A percentile compares a stretch with the other conserved stretches of the same genome.
phyloP scores from a whole-genome alignment of 2,113 vertebrate genomes.

The Thamnaconus septentrionalis region DNA sequence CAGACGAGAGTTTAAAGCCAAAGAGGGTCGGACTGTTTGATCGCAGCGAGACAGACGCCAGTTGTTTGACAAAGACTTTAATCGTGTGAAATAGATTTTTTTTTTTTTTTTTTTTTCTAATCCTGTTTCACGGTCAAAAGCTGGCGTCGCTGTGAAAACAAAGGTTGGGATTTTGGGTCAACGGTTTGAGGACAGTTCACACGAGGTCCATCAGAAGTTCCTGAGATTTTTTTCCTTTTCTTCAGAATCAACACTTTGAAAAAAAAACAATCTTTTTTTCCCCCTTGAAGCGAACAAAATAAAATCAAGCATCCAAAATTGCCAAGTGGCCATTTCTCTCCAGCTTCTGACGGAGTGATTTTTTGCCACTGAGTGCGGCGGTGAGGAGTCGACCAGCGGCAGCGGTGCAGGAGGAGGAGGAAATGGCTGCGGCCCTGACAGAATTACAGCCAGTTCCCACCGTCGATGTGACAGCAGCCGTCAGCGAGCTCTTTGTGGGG shows the following conservation, averaged over 20 bases:
- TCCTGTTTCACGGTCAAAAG: too few species aligned
- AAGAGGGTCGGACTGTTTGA: not conserved
- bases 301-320: constrained; percentile 6
- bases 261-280: not conserved
- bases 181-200: not conserved
- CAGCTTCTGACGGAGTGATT: constrained; percentile 11
- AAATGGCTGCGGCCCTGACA: constrained; percentile 35
- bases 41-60: not conserved
- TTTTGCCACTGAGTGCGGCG: constrained; percentile 22
- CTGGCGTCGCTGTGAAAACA: too few species aligned
- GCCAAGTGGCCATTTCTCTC: constrained; percentile 20
- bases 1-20: not conserved
- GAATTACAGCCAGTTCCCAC: constrained; percentile 63
- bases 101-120: too few species aligned
- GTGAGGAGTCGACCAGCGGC: constrained; percentile 26
- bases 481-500: constrained; percentile 65
- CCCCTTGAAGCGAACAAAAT: too few species aligned
- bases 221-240: not conserved
- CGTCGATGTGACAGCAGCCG: constrained; percentile 72
- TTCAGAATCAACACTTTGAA: not conserved
- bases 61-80: not conserved
- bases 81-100: too few species aligned
- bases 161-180: too few species aligned
- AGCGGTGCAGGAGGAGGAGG: constrained; percentile 42
- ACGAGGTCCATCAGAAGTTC: not conserved